Base-by-base conservation (phyloP, 2,797 vertebrate species). In the Galaxias olidus region DNA sequence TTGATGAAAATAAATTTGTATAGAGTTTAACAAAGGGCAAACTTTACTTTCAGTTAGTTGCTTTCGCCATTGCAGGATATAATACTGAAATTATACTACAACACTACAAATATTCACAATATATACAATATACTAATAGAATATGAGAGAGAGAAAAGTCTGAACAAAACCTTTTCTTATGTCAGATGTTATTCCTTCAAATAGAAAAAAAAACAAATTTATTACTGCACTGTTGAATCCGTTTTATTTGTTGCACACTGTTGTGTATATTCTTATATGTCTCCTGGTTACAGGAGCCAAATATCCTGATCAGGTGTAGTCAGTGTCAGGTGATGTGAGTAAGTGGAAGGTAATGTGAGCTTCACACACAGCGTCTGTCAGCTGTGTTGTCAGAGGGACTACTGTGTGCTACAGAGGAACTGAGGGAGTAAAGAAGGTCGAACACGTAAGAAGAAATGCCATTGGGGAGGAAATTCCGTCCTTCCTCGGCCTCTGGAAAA, bases 401-500 rank as follows among this genome's bases (percentile, higher is more conserved):
- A 59, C 59, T 59, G 53, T 54, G 59, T 17, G 41, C 51, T 48
- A 40, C 15, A 61, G 43, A 59, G 44, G 30, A 30, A 30, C 30
- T 6, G 30, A 30, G 30, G 30, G 30, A 30, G 30, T 2, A 30
- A 30, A 30, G 30, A 30, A 30, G 30, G 30, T 30, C 30, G 30
- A 30, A 3, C 30, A 30, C 30, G 30, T 30, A n/a, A 41, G 49
- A 46, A 52, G 14, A 59, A 20, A 89, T 90, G 89, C 85, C 70
- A 9, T 10, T 76, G 65, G 85, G 79, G 69, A 84, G 66, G 71
- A 92, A 80, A 58, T 47, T 19, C 40, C 87, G 88, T 65, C 80
- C 90, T 45, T 84, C 78, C 65, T 93, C 94, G 60, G 91, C 93
- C 59, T 77, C 81, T 60, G 91, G 90, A 66, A 92, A 86, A 69